Conservation (phyloP, 2,888 invertebrate genomes). For the Sabatieria punctata region DNA sequence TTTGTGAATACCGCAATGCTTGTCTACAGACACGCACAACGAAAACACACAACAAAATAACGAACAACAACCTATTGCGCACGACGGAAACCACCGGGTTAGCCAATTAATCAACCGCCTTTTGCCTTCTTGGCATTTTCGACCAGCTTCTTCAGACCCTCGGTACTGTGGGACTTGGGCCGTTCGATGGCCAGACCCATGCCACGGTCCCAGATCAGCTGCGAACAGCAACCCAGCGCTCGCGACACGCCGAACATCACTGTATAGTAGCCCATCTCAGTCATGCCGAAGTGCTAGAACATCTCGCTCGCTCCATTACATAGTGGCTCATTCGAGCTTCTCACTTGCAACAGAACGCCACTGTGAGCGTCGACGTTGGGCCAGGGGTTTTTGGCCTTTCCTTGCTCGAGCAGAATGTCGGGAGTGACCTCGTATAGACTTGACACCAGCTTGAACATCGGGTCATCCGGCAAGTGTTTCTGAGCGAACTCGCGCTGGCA, state of each 20-base stretch:
- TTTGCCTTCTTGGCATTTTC: conserved; percentile 39
- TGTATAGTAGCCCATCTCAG: conserved; percentile 82
- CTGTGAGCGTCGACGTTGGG: conserved; percentile 95
- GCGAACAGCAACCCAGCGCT: conserved; percentile 64
- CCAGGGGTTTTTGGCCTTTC: conserved; percentile 96
- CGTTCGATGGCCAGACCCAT: conserved; percentile 65
- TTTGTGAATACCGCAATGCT: too few species aligned
- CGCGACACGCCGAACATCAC: conserved; percentile 79
- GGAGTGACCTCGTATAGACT: conserved; percentile 80
- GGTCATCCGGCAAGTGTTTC: conserved; percentile 78
- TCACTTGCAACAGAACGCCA: conserved; percentile 69
- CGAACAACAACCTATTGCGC: too few species aligned
- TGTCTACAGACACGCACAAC: too few species aligned
- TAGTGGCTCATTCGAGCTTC: conserved; percentile 7
- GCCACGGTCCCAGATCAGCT: conserved; percentile 68
- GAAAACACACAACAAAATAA: too few species aligned
- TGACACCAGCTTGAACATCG: conserved; percentile 73
- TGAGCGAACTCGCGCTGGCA: conserved; percentile 85
- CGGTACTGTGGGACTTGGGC: conserved; percentile 70
- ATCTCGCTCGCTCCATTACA: conserved; percentile 8
- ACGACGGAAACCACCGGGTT: too few species aligned
- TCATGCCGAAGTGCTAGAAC: conserved; percentile 65
- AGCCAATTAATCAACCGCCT: neutral
- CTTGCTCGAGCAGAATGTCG: conserved; percentile 70
- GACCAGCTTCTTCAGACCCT: conserved; percentile 42